Evolutionary conservation across 2,113 vertebrate genomes (phyloP).

Genomic region (Alligator sinensis): DNA sequence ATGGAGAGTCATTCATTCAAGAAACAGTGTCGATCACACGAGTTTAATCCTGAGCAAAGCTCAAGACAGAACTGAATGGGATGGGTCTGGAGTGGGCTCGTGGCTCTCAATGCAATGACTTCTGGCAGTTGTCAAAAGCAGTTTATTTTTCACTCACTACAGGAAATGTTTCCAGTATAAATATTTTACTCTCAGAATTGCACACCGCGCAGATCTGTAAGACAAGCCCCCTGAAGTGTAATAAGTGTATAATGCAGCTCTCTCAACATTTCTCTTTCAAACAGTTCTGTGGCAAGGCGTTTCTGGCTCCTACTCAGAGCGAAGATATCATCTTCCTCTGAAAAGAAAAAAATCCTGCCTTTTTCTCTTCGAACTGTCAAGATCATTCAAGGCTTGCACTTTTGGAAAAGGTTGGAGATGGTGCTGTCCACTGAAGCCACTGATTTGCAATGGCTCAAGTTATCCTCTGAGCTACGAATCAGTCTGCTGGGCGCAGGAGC

Average conservation of each 20-base stretch:
- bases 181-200: background rate
- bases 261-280: rapidly evolving
- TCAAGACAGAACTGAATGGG: background rate
- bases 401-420: background rate
- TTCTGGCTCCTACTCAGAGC: rapidly evolving
- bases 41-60: background rate
- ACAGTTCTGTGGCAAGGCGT: rapidly evolving
- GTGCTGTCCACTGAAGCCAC: background rate
- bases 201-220: rapidly evolving
- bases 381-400: background rate
- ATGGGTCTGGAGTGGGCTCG: background rate
- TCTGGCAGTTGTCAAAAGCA: too few species aligned
- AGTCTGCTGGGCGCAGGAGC: background rate
- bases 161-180: background rate
- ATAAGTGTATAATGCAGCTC: rapidly evolving
- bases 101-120: rapidly evolving
- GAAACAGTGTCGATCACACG: rapidly evolving
- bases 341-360: background rate
- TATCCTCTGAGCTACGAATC: background rate
- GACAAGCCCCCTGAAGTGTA: rapidly evolving
- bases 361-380: background rate
- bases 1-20: background rate
- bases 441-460: background rate
- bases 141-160: too few species aligned
- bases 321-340: background rate